A percentile compares a stretch with the other conserved stretches of the same genome.
These are phyloP conservation scores for Oplegnathus fasciatus DNA, from an alignment of 2,113 vertebrate species.

Conservation along the genomic window DNA sequence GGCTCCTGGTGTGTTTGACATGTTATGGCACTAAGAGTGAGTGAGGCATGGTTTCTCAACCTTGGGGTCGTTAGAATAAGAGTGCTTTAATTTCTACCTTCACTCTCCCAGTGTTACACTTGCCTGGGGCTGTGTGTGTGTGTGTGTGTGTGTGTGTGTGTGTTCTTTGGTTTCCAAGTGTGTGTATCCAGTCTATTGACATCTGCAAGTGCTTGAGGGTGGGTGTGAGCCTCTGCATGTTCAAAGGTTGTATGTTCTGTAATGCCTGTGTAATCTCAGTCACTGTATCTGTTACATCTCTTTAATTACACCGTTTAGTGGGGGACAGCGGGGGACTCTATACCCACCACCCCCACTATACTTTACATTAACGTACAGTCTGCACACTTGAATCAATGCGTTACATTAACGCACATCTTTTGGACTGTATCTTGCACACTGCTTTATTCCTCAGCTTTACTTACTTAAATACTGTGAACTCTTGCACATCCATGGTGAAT, in stretches of 20 bases:
- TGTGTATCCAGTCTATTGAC: not conserved
- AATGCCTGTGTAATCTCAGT: not conserved
- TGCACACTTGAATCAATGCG: too few relatives aligned
- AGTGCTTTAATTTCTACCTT: not conserved
- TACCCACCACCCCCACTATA: too few relatives aligned
- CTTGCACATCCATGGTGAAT: too few relatives aligned
- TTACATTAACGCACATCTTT: too few relatives aligned
- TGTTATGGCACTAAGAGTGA: not conserved
- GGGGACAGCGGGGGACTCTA: too few relatives aligned
- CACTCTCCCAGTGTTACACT: not conserved
- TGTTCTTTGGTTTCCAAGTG: not conserved
- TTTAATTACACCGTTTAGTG: not conserved
- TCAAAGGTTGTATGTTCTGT: not conserved
- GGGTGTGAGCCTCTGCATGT: not conserved
- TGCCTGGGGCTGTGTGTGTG: not conserved
- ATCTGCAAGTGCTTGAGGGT: not conserved
- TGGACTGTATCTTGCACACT: too few relatives aligned
- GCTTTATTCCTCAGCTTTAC: too few relatives aligned
- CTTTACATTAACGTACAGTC: too few relatives aligned
- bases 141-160: not conserved
- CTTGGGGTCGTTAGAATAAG: not conserved
- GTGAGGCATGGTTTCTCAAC: not conserved
- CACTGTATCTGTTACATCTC: not conserved
- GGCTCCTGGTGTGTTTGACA: not conserved
- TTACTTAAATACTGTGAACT: too few relatives aligned